Evolutionary conservation across 2,113 vertebrate species (phyloP).

Genomic region (Phaetusa simplex): DNA sequence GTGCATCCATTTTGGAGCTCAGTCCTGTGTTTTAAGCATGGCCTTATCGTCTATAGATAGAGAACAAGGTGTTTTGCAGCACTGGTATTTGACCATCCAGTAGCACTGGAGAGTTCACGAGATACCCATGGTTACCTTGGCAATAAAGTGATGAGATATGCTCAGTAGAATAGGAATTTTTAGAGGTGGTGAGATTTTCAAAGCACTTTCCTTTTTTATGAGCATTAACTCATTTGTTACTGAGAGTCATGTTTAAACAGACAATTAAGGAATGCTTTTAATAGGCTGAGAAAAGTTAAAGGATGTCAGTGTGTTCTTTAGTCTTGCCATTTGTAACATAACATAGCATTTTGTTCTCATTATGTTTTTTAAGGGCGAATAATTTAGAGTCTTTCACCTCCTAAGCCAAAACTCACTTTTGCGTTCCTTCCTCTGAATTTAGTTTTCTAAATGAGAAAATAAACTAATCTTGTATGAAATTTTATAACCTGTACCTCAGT

Average conservation of each 20-base stretch:
- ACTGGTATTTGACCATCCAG: background rate
- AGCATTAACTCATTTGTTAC: constrained; percentile 30
- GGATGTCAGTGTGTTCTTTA: constrained; percentile 1
- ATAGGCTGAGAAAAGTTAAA: constrained; percentile 38
- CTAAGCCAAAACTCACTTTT: background rate
- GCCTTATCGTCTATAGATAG: background rate
- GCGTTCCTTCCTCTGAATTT: background rate
- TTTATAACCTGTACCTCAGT: background rate
- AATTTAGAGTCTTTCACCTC: background rate
- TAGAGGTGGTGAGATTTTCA: constrained; percentile 2
- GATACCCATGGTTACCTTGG: constrained; percentile 18
- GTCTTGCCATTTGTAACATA: background rate
- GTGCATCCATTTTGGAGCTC: background rate
- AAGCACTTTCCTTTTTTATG: constrained; percentile 17
- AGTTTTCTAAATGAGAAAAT: constrained; percentile 5
- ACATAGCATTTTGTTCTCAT: background rate
- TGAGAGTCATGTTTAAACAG: constrained; percentile 15
- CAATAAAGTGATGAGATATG: constrained; percentile 25
- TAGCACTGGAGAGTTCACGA: background rate
- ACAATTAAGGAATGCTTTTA: constrained; percentile 26
- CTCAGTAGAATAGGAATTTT: constrained; percentile 23
- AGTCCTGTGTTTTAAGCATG: background rate
- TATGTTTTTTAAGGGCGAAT: constrained; percentile 17
- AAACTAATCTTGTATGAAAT: background rate
- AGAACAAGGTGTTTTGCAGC: background rate